Evolutionary conservation across 2,113 vertebrate species (phyloP).

Genomic region (Bambusicola thoracicus): DNA sequence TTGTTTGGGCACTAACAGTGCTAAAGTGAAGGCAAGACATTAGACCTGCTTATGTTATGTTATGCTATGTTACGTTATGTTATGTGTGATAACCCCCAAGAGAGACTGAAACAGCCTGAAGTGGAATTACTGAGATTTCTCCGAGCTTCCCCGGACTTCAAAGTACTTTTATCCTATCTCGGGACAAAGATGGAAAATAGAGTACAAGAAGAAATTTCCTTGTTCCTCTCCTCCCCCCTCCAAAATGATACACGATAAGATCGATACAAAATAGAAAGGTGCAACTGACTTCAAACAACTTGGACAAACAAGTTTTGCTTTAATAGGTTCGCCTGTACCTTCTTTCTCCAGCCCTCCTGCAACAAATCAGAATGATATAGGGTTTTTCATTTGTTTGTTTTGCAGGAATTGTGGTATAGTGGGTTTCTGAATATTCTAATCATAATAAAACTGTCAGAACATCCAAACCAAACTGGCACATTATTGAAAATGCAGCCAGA

Average conservation of each 20-base stretch:
- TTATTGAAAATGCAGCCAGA: not conserved
- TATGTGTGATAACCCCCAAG: not conserved
- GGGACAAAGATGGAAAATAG: not conserved
- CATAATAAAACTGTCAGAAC: not conserved
- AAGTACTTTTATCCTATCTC: not conserved
- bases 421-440: not conserved
- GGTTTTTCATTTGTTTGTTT: not conserved
- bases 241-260: not conserved
- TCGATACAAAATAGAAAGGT: not conserved
- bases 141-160: not conserved
- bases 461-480: not conserved
- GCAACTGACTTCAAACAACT: not conserved
- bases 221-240: not conserved
- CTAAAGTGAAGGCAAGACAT: not conserved
- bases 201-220: not conserved
- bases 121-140: not conserved
- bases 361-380: not conserved
- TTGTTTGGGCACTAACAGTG: not conserved
- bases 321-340: not conserved
- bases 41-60: not conserved
- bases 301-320: not conserved
- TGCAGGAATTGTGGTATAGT: not conserved
- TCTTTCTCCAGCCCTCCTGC: not conserved
- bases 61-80: not conserved
- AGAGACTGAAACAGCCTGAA: not conserved